Evolutionary conservation across 2,888 invertebrate genomes (phyloP).

Genomic region (Chirona hameri): DNA sequence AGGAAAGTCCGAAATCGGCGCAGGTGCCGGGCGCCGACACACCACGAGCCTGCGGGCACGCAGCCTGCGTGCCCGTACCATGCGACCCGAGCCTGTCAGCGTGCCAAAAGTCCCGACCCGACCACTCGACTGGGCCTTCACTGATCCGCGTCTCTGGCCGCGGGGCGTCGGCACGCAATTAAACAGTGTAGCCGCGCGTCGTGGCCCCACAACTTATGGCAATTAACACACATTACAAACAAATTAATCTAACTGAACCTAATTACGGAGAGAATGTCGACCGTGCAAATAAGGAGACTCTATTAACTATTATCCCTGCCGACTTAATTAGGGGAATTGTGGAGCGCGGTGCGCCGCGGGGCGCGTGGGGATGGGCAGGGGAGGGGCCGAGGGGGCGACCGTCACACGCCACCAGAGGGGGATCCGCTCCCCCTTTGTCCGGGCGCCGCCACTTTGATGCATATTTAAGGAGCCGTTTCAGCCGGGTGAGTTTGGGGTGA

Average conservation of each 20-base stretch:
- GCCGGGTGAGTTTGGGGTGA: neutral
- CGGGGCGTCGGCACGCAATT: neutral
- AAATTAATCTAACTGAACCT: conserved; percentile 27
- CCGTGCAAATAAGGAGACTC: conserved; percentile 13
- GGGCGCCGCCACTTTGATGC: neutral
- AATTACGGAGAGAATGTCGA: conserved; percentile 7
- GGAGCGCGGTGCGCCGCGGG: neutral
- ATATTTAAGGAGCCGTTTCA: neutral
- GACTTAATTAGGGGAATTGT: conserved; percentile 1
- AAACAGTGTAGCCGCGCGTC: neutral
- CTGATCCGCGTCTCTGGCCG: neutral
- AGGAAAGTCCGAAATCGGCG: no score
- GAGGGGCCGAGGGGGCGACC: neutral
- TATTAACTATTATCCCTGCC: conserved; percentile 22
- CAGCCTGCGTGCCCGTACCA: no score
- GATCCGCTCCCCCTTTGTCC: neutral
- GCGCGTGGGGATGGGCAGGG: neutral
- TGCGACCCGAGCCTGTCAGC: no score
- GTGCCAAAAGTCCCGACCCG: no score
- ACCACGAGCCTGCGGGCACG: no score
- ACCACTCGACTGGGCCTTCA: no score
- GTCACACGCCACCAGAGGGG: neutral
- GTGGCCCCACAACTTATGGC: conserved; percentile 2
- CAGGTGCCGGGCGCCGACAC: no score
- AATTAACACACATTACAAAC: conserved; percentile 25